Conservation (phyloP, 37 sponge, comb jelly and placozoan species). For the Amphimedon queenslandica region DNA sequence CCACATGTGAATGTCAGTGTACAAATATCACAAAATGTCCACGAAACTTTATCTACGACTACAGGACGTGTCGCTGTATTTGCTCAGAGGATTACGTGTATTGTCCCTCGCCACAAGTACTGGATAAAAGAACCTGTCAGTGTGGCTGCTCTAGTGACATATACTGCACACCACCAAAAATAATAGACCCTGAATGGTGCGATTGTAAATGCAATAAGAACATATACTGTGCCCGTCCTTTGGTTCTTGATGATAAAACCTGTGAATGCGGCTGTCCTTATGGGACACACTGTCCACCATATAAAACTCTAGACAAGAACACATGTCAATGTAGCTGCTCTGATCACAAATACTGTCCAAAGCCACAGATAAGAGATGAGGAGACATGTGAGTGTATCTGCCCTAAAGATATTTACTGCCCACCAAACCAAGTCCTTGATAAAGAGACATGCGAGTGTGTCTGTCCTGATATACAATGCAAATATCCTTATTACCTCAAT, state of each 20-base stretch:
- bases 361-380: background rate
- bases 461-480: constrained; percentile 5
- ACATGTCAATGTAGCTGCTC: constrained; percentile 40
- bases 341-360: background rate
- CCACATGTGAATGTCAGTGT: constrained; percentile 6
- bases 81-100: constrained; percentile 8
- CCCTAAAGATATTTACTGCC: constrained; percentile 12
- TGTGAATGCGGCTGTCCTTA: constrained; percentile 35
- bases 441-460: constrained; percentile 17
- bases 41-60: constrained; percentile 2
- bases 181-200: constrained; percentile 9
- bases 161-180: constrained; percentile 8
- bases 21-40: constrained; percentile 4
- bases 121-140: constrained; percentile 11
- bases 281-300: background rate
- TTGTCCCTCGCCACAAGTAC: constrained; percentile 6
- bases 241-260: background rate
- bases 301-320: background rate
- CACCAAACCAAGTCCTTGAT: constrained; percentile 11
- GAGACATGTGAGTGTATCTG: constrained; percentile 38
- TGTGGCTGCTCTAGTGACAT: constrained; percentile 17
- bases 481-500: constrained; percentile 1
- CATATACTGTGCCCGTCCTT: background rate
- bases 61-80: constrained; percentile 15
- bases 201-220: constrained; percentile 10